These are phyloP conservation scores for Macrosiphum euphorbiae DNA, from an alignment of 2,888 invertebrate genomes.

Conservation along the genomic window DNA sequence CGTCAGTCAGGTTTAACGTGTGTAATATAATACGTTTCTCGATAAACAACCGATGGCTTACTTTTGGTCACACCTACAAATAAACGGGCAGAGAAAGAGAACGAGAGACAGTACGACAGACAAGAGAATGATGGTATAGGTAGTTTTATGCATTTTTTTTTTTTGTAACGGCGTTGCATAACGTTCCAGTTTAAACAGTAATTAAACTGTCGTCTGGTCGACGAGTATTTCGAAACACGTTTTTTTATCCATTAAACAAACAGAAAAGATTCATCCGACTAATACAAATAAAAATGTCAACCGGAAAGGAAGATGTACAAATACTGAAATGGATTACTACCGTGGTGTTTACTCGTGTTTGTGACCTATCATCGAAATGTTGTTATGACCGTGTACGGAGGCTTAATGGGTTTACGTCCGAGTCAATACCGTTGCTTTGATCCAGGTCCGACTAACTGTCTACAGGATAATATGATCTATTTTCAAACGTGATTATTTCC, in stretches of 20 bases:
- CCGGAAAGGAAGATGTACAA: slow-evolving; percentile 35
- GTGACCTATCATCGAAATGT: slow-evolving; percentile 38
- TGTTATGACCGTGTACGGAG: slow-evolving; percentile 16
- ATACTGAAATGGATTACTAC: slow-evolving; percentile 19
- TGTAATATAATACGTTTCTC: not conserved
- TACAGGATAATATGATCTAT: not conserved
- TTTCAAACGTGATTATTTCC: not conserved
- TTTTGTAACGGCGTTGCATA: slow-evolving; percentile 3
- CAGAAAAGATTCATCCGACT: not conserved
- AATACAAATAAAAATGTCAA: slow-evolving; percentile 1
- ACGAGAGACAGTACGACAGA: too few species aligned
- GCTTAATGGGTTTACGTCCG: not conserved
- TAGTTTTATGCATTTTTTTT: not conserved
- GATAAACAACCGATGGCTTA: not conserved
- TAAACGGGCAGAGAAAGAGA: not conserved
- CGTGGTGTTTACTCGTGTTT: slow-evolving; percentile 33
- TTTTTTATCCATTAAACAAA: slow-evolving; percentile 6
- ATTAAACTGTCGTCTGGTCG: slow-evolving; percentile 48
- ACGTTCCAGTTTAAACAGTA: slow-evolving; percentile 32
- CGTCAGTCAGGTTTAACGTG: not conserved
- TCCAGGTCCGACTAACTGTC: slow-evolving; percentile 5
- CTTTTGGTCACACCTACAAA: slow-evolving; percentile 5
- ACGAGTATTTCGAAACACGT: slow-evolving; percentile 40
- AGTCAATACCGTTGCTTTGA: slow-evolving; percentile 42
- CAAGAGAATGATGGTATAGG: not conserved